Evolutionary conservation across 2,113 vertebrate genomes (phyloP), one percentile per base, ranked within the genome.

Genomic region (Cygnus buccinator): DNA sequence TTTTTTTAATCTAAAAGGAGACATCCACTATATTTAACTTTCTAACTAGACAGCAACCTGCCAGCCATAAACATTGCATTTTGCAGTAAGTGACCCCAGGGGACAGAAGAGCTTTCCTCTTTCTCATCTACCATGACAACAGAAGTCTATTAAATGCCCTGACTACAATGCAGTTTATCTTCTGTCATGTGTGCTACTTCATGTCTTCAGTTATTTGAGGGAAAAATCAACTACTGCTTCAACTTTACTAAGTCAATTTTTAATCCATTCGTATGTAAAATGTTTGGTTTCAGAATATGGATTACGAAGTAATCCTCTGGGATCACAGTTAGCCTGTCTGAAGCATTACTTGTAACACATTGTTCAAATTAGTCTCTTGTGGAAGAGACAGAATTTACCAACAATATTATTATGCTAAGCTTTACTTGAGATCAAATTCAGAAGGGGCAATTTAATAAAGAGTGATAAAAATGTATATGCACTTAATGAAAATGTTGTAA

Each of bases 351-450:
- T 71, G 19, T 43, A 66, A 71, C 25, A 54, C 44, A 29, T 78
- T 54, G 29, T 62, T 78, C 50, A 46, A 62, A 74, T 35, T 33
- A 29, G 4, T 71, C 5, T 39, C 41, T 81, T 93, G 62, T 46
- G 44, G 39, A 89, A 71, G 37, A 61, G 29, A 22, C 3, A 46
- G 23, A 48, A 25, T 71, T 94, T 85, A 57, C 29, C 48, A 48
- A 33, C 29, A 29, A 10, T 35, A 14, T 63, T 83, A 44, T 50
- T 61, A 43, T n/a, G 37, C 41, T 70, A 55, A 65, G 9, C n/a
- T 95, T 93, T 94, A 63, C 29, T 70, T 37, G 52, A 39, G 44
- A 54, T 26, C 33, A 70, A 44, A 9, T 86, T 87, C 59, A 75
- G 41, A 81, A 88, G 39, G 66, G 35, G 12, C 48, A 72, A 66